phyloP scores from a whole-genome alignment of 2,888 invertebrate genomes.

The Lasioglossum marginatum region DNA sequence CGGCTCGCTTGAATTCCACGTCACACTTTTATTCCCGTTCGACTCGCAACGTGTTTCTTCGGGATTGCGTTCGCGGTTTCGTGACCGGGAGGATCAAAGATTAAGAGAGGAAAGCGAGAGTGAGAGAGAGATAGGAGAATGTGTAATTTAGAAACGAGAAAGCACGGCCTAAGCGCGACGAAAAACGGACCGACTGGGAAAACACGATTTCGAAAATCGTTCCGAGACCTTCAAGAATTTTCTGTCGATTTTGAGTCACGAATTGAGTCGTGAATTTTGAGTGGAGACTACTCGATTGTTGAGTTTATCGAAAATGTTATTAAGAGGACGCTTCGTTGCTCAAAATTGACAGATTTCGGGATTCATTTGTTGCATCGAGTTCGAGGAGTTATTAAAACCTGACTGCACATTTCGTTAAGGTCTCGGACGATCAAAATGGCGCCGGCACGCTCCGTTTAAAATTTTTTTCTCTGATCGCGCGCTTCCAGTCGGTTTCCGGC shows the following conservation, averaged over 20 bases:
- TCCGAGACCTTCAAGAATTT: constrained; percentile 26
- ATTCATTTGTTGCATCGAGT: neutral
- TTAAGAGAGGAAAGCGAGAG: neutral
- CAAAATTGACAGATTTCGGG: neutral
- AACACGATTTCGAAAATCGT: neutral
- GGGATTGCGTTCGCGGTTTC: constrained; percentile 4
- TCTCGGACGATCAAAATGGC: neutral
- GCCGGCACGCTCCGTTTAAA: neutral
- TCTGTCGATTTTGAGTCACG: neutral
- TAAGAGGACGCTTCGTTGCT: neutral
- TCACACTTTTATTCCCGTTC: constrained; percentile 11
- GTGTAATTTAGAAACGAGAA: constrained; percentile 41
- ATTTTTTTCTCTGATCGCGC: neutral
- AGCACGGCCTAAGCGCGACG: constrained; percentile 74
- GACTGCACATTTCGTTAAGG: neutral
- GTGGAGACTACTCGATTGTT: neutral
- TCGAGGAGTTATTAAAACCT: neutral
- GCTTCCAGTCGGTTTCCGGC: neutral
- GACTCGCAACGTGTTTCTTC: constrained; percentile 12
- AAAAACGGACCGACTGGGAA: constrained; percentile 32
- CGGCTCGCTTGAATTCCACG: constrained; percentile 1
- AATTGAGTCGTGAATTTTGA: neutral
- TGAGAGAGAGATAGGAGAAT: neutral
- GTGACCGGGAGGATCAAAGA: constrained; percentile 44
- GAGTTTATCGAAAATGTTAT: neutral